Evolutionary conservation across 2,888 invertebrate genomes (phyloP).

Genomic region (Euplexia lucipara): DNA sequence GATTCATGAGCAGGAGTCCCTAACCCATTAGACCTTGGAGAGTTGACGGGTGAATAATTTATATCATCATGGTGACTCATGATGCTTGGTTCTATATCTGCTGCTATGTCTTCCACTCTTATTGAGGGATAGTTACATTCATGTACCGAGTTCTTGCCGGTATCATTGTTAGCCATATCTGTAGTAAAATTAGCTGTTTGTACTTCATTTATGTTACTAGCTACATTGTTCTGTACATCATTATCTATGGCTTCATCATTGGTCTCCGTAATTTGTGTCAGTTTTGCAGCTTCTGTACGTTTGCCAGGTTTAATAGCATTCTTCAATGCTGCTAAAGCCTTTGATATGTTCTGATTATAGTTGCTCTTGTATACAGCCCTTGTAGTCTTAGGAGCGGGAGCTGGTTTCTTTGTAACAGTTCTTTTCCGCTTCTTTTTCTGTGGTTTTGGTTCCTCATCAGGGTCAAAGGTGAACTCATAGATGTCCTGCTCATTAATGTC

Average conservation of each 20-base stretch:
- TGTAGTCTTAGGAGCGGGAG: constrained; percentile 73
- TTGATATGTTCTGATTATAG: constrained; percentile 83
- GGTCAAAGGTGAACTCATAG: constrained; percentile 88
- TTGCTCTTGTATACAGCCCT: constrained; percentile 73
- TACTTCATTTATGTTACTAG: constrained; percentile 16
- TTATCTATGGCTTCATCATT: constrained; percentile 17
- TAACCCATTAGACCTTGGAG: constrained; percentile 70
- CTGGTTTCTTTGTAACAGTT: constrained; percentile 69
- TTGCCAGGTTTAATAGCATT: constrained; percentile 67
- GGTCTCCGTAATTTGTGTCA: constrained; percentile 45
- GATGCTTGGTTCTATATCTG: constrained; percentile 78
- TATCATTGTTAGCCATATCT: constrained; percentile 43
- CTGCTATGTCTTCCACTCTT: constrained; percentile 83
- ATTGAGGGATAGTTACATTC: constrained; percentile 76
- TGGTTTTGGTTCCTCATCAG: constrained; percentile 83
- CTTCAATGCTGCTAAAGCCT: constrained; percentile 79
- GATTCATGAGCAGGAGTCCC: constrained; percentile 25
- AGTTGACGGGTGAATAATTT: constrained; percentile 84
- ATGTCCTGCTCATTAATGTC: constrained; percentile 76
- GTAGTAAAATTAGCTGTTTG: constrained; percentile 7
- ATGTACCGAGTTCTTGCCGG: constrained; percentile 47
- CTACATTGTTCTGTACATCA: constrained; percentile 14
- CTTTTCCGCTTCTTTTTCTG: constrained; percentile 84
- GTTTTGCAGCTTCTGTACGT: constrained; percentile 32
- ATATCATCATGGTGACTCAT: constrained; percentile 73